phyloP scores from a whole-genome alignment of 2,888 invertebrate genomes.

The Patella ulyssiponensis region DNA sequence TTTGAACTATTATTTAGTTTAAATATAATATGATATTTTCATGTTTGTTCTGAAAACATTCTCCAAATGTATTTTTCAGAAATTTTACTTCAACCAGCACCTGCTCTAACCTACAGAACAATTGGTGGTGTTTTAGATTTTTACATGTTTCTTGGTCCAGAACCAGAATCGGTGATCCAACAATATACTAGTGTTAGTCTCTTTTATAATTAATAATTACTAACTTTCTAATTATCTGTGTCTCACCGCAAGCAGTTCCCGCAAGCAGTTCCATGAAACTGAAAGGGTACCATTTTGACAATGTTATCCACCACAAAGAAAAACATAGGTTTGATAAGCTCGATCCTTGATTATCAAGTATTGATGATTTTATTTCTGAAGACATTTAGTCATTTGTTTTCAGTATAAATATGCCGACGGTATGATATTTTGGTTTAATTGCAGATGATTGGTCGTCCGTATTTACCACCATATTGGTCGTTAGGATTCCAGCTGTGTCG shows the following conservation, averaged over 20 bases:
- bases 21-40: background rate
- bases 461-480: conserved; percentile 90
- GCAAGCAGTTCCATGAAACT: no score
- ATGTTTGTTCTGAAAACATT: background rate
- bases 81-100: conserved; percentile 74
- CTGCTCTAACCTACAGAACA: conserved; percentile 86
- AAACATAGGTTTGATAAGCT: no score
- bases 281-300: no score
- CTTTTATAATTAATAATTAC: no score
- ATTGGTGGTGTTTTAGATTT: conserved; percentile 89
- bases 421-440: conserved; percentile 16
- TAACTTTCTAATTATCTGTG: no score
- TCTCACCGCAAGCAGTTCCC: no score
- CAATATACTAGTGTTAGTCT: conserved; percentile 65
- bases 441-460: conserved; percentile 79
- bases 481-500: conserved; percentile 90
- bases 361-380: no score
- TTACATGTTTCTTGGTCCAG: conserved; percentile 83
- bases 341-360: no score
- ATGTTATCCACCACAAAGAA: no score
- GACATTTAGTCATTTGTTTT: no score
- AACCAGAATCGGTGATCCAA: conserved; percentile 76
- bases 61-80: conserved; percentile 27
- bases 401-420: no score
- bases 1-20: no score